Evolutionary conservation across 2,888 invertebrate species (phyloP).

Genomic region (Mythimna vitellina): DNA sequence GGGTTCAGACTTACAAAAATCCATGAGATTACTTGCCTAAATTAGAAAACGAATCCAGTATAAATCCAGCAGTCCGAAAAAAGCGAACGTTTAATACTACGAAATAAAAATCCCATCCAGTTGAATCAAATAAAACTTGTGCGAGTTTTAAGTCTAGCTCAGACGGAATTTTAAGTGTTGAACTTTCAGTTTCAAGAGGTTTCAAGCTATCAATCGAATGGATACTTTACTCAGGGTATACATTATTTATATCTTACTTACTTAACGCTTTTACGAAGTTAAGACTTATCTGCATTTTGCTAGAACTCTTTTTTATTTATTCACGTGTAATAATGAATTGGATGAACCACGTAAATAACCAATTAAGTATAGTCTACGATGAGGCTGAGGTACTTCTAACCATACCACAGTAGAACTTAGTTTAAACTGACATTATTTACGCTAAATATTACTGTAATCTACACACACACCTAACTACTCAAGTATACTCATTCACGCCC

Average conservation of each 20-base stretch:
- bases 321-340: constrained; percentile 21
- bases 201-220: constrained; percentile 51
- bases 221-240: constrained; percentile 45
- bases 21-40: neutral
- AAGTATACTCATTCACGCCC: too few species aligned
- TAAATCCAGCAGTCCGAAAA: neutral
- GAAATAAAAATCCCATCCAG: constrained; percentile 30
- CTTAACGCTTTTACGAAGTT: constrained; percentile 40
- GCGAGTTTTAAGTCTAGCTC: constrained; percentile 50
- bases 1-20: neutral
- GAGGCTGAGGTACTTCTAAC: too few species aligned
- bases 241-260: constrained; percentile 52
- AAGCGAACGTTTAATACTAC: constrained; percentile 2
- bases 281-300: constrained; percentile 37
- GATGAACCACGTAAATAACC: neutral
- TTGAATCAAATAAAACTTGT: constrained; percentile 36
- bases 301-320: constrained; percentile 31
- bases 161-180: constrained; percentile 58
- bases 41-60: constrained; percentile 10
- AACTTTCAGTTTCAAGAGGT: constrained; percentile 57
- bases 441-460: too few species aligned
- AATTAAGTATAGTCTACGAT: too few species aligned
- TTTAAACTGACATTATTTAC: too few species aligned
- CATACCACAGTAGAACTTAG: too few species aligned
- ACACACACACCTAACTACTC: too few species aligned